Evolutionary conservation across 53 echinoderm and acorn worm species (phyloP).

Genomic region (Hippasteria phrygiana): DNA sequence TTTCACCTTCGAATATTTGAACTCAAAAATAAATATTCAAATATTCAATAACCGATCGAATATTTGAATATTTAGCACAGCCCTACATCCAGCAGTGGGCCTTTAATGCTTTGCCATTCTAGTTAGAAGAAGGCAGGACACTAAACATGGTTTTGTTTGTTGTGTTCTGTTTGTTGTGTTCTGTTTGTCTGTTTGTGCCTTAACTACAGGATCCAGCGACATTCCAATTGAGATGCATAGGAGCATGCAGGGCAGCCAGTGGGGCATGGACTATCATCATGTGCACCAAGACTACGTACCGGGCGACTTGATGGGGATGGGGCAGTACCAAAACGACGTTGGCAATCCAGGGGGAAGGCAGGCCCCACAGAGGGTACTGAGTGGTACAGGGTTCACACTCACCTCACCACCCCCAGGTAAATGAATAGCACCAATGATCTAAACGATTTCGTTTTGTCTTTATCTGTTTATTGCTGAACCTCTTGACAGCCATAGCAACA

Average conservation of each 20-base stretch:
- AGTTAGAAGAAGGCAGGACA: too few species aligned
- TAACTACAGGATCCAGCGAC: not conserved
- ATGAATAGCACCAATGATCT: conserved; percentile 31
- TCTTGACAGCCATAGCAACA: too few species aligned
- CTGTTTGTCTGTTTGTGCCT: too few species aligned
- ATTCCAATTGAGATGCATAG: conserved; percentile 13
- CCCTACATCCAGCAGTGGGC: too few species aligned
- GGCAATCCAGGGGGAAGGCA: conserved; percentile 54
- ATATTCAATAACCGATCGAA: too few species aligned
- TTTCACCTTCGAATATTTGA: too few species aligned
- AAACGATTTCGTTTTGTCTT: not conserved
- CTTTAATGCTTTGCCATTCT: too few species aligned
- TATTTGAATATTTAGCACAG: too few species aligned
- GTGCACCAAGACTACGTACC: conserved; percentile 14
- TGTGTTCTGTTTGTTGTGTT: too few species aligned
- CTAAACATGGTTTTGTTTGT: too few species aligned
- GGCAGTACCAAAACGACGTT: conserved; percentile 22
- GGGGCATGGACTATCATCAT: conserved; percentile 35
- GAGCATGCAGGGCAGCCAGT: conserved; percentile 47
- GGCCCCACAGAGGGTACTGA: conserved; percentile 36
- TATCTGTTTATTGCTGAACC: not conserved
- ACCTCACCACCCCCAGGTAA: conserved; percentile 58
- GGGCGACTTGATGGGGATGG: conserved; percentile 3
- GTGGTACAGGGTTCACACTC: conserved; percentile 45
- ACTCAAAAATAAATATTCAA: too few species aligned